Conservation (phyloP, 1,140 invertebrate genomes). For the Ericerus pela region DNA sequence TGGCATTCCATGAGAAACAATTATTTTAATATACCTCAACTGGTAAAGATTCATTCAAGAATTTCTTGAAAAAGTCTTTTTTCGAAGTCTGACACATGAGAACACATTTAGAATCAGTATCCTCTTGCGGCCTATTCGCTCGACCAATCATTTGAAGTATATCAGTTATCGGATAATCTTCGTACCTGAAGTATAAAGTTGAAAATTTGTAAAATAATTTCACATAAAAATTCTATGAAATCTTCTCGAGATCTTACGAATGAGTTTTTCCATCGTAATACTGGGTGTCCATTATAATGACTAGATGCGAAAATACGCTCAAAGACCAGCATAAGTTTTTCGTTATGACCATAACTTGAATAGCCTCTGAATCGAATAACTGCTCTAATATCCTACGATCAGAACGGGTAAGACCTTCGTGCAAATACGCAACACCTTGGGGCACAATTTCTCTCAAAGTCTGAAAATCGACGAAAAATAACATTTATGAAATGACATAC, state of each 20-base stretch:
- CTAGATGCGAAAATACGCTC: constrained; percentile 74
- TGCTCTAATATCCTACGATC: constrained; percentile 84
- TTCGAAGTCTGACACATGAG: constrained; percentile 94
- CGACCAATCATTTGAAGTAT: constrained; percentile 94
- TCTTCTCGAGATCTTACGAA: constrained; percentile 26
- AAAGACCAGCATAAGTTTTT: constrained; percentile 84
- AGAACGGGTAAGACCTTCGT: constrained; percentile 73
- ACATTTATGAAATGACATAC: constrained; percentile 14
- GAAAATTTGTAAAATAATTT: constrained; percentile 6
- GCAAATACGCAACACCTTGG: constrained; percentile 92
- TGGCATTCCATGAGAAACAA: neutral
- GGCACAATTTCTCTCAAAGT: constrained; percentile 70
- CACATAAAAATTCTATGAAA: neutral
- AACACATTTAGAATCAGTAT: constrained; percentile 91
- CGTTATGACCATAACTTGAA: constrained; percentile 85
- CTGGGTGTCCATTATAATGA: constrained; percentile 96
- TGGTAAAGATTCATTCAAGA: constrained; percentile 91
- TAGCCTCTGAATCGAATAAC: constrained; percentile 80
- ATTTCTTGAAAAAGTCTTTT: constrained; percentile 98
- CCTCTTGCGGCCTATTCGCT: constrained; percentile 74
- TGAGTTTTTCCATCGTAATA: constrained; percentile 82
- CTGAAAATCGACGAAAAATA: constrained; percentile 27
- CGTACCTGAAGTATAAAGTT: constrained; percentile 54
- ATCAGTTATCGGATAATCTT: constrained; percentile 95
- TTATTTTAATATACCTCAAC: constrained; percentile 52